These are phyloP conservation scores for Tenodera sinensis DNA, from an alignment of 2,888 invertebrate species.

Conservation along the genomic window DNA sequence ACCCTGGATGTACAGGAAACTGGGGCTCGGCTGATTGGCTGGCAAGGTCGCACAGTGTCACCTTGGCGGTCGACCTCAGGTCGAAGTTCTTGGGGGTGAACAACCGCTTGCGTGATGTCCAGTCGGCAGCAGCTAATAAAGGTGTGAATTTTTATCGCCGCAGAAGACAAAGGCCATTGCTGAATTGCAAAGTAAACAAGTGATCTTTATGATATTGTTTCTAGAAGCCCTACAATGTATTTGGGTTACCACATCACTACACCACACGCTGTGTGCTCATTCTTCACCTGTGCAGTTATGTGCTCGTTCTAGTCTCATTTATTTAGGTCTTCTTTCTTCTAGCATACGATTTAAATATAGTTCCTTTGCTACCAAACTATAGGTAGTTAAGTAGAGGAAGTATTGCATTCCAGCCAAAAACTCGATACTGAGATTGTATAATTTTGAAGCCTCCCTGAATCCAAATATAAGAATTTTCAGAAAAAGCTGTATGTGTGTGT, in stretches of 20 bases:
- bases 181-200: background rate
- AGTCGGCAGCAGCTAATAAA: background rate
- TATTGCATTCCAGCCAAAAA: too few species aligned
- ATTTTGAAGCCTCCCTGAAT: too few species aligned
- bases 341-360: too few species aligned
- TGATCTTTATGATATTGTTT: background rate
- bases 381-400: too few species aligned
- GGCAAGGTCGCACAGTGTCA: conserved; percentile 1
- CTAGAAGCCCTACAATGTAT: background rate
- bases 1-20: background rate
- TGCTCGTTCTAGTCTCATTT: too few species aligned
- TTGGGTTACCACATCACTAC: background rate
- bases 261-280: too few species aligned
- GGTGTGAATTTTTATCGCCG: background rate
- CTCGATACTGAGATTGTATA: too few species aligned
- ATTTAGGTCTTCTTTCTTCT: too few species aligned
- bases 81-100: background rate
- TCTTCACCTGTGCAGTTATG: too few species aligned
- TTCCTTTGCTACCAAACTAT: too few species aligned
- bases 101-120: background rate
- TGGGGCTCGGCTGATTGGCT: background rate
- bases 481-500: too few species aligned
- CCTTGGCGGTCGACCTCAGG: background rate
- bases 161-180: background rate
- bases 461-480: too few species aligned